A percentile compares a stretch with the other conserved stretches of the same genome.
Evolutionary conservation across 2,797 vertebrate genomes (phyloP).

Genomic region (Coendou prehensilis): DNA sequence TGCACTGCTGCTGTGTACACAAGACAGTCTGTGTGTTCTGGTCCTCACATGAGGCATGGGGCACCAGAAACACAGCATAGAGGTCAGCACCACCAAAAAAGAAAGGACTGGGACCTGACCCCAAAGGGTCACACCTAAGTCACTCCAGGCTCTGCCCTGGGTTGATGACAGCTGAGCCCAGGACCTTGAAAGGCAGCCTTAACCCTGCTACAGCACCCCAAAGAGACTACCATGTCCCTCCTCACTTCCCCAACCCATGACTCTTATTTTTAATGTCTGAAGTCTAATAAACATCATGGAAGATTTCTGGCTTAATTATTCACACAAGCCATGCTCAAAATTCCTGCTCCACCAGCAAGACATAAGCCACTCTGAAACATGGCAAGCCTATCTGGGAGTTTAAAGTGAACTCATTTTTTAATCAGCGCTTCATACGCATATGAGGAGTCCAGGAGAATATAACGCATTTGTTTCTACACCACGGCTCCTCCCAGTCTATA

Average conservation of each 20-base stretch:
- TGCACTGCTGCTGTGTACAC: fast-evolving
- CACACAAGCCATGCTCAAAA: conserved; percentile 22
- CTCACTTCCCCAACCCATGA: not conserved
- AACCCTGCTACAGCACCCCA: too few species aligned
- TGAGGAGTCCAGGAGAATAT: not conserved
- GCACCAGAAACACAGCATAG: not conserved
- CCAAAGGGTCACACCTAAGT: too few species aligned
- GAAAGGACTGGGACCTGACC: not conserved
- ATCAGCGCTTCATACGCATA: not conserved
- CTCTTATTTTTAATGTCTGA: not conserved
- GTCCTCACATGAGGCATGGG: fast-evolving
- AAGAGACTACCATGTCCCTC: too few species aligned
- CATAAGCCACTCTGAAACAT: not conserved
- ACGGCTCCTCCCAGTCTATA: not conserved
- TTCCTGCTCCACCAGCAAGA: not conserved
- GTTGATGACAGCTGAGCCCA: not conserved
- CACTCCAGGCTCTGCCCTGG: not conserved
- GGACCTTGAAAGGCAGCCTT: not conserved
- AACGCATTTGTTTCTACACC: not conserved
- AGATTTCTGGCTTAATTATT: conserved; percentile 31
- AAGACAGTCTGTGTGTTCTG: not conserved
- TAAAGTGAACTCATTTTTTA: conserved; percentile 37
- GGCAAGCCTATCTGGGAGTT: not conserved
- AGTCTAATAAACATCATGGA: not conserved
- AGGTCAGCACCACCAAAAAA: not conserved